phyloP scores from a whole-genome alignment of 2,797 vertebrate genomes.

The Microcaecilia unicolor region DNA sequence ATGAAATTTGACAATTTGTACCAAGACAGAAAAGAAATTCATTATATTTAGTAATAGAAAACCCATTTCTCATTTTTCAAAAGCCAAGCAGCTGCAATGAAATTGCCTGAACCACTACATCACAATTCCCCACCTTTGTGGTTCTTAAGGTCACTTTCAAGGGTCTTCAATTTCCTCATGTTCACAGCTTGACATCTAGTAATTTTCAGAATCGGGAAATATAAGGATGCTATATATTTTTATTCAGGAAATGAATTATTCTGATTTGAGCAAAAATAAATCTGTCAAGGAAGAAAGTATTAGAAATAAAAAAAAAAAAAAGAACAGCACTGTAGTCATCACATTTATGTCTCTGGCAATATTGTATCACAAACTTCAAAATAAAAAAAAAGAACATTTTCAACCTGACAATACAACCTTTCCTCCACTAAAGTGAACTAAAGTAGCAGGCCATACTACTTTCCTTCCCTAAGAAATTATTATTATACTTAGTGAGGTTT shows the following conservation, averaged over 20 bases:
- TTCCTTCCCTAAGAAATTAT: conserved; percentile 10
- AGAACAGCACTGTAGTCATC: conserved; percentile 34
- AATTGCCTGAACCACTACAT: conserved; percentile 33
- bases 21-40: conserved; percentile 48
- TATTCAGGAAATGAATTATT: conserved; percentile 28
- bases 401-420: conserved; percentile 12
- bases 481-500: conserved; percentile 30
- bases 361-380: conserved; percentile 11
- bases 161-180: conserved; percentile 37
- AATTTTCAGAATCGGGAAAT: conserved; percentile 36
- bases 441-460: no score
- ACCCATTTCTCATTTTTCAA: conserved; percentile 48
- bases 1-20: conserved; percentile 67
- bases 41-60: conserved; percentile 53
- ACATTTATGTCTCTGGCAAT: conserved; percentile 18
- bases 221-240: conserved; percentile 19
- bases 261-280: conserved; percentile 39
- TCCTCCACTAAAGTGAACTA: no score
- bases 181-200: conserved; percentile 26
- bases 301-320: conserved; percentile 45
- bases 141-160: conserved; percentile 25
- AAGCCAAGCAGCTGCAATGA: conserved; percentile 15
- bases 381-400: conserved; percentile 24
- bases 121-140: conserved; percentile 13
- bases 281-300: conserved; percentile 42